phyloP scores from a whole-genome alignment of 2,797 vertebrate species.

The Prionace glauca region DNA sequence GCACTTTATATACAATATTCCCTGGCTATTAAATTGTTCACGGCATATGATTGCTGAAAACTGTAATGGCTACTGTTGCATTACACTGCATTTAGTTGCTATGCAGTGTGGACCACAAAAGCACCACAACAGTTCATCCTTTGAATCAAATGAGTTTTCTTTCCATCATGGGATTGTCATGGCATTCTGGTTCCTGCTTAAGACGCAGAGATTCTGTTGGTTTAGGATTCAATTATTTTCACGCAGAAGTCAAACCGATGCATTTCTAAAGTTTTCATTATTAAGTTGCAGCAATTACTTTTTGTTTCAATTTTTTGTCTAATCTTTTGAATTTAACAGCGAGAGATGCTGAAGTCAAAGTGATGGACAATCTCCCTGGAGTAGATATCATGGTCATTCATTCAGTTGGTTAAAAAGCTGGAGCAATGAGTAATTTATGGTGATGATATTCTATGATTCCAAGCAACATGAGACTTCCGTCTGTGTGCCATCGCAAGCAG shows the following conservation, averaged over 20 bases:
- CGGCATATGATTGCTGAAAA: not conserved
- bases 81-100: slow-evolving; percentile 22
- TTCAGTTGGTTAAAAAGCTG: not conserved
- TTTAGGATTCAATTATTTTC: not conserved
- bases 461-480: not conserved
- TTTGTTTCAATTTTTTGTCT: not conserved
- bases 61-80: slow-evolving; percentile 19
- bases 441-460: not conserved
- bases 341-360: not conserved
- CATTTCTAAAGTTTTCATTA: not conserved
- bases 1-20: slow-evolving; percentile 3
- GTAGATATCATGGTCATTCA: not conserved
- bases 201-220: not conserved
- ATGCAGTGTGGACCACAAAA: not conserved
- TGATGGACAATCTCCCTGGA: not conserved
- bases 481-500: not conserved
- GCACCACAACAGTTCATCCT: not conserved
- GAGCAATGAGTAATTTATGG: not conserved
- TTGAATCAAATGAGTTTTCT: not conserved
- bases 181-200: not conserved
- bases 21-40: slow-evolving; percentile 30
- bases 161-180: not conserved
- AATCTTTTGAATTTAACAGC: not conserved
- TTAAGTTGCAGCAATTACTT: not conserved
- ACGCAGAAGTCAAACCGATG: not conserved